Evolutionary conservation across 2,888 invertebrate species (phyloP).

Genomic region (Helobdella robusta): DNA sequence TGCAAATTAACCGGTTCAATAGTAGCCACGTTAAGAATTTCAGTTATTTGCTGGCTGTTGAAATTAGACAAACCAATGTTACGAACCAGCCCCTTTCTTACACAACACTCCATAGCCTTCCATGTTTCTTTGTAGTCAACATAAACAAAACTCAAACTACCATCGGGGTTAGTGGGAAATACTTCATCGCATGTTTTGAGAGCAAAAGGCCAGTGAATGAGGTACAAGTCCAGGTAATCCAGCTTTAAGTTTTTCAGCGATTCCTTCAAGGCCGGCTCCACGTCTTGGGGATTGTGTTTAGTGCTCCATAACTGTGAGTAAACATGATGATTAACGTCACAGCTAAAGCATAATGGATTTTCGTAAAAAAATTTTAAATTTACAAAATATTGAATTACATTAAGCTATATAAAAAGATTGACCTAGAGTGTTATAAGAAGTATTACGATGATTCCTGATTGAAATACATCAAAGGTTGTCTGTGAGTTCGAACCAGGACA

Average conservation of each 20-base stretch:
- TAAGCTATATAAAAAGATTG: too few species aligned
- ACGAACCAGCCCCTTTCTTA: conserved; percentile 60
- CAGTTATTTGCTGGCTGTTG: conserved; percentile 63
- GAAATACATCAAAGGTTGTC: too few species aligned
- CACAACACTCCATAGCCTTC: conserved; percentile 66
- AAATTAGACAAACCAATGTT: conserved; percentile 76
- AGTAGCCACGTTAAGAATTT: conserved; percentile 56
- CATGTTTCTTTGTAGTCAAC: conserved; percentile 58
- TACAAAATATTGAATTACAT: too few species aligned
- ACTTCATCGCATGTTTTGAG: conserved; percentile 38
- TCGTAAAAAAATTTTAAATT: too few species aligned
- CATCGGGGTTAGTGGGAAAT: conserved; percentile 33
- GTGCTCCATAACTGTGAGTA: conserved; percentile 42
- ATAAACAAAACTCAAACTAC: conserved; percentile 31
- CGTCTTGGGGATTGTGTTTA: conserved; percentile 37
- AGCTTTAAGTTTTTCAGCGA: conserved; percentile 38
- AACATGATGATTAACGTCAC: too few species aligned
- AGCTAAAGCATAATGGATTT: too few species aligned
- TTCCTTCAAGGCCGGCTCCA: conserved; percentile 36
- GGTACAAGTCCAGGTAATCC: conserved; percentile 42
- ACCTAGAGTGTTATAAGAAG: too few species aligned
- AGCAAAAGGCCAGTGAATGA: conserved; percentile 45
- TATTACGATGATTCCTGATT: too few species aligned
- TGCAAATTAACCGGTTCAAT: conserved; percentile 48
- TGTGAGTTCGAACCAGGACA: too few species aligned